A percentile compares a stretch with the other conserved stretches of the same genome.
Conservation (phyloP, 2,888 invertebrate species). For the Sphinx pinastri region DNA sequence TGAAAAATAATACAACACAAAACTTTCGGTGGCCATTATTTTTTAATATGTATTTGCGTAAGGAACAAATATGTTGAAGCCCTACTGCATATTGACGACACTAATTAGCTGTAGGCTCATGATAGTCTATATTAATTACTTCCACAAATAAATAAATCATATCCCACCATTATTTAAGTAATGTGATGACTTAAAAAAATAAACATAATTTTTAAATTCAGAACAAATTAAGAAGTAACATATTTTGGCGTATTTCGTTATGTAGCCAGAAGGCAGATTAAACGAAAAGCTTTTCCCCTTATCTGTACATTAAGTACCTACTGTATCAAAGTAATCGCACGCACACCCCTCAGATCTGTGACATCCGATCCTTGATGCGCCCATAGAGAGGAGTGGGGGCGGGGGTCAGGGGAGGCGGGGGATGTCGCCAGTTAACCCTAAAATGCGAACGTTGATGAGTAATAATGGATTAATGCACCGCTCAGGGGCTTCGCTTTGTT, state of each 20-base stretch:
- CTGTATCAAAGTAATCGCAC: constrained; percentile 57
- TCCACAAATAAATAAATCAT: no score
- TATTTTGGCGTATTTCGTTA: no score
- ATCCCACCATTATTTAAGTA: no score
- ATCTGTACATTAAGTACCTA: constrained; percentile 40
- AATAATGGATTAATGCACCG: constrained; percentile 68
- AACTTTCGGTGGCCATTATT: background rate
- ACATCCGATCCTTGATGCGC: constrained; percentile 66
- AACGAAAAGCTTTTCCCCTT: constrained; percentile 30
- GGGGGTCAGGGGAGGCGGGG: constrained; percentile 53
- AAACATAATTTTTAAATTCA: no score
- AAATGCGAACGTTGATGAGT: constrained; percentile 67
- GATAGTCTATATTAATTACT: no score
- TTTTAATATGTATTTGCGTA: background rate
- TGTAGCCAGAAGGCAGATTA: background rate
- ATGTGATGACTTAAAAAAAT: no score
- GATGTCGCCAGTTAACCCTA: constrained; percentile 73
- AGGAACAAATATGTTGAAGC: no score
- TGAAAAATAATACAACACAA: no score
- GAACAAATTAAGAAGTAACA: no score
- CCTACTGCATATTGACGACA: no score
- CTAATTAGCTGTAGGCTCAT: no score
- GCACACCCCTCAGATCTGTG: constrained; percentile 51
- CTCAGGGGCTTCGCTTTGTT: constrained; percentile 19
- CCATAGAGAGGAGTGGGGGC: constrained; percentile 49